These are phyloP conservation scores for mouse (Mus musculus) DNA, from an alignment of 2,113 vertebrate species.

Conservation along the genomic window GRCm39 chr11:114068001-114068500, in stretches of 20 bases:
- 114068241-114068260: neutral
- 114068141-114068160: neutral
- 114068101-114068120: neutral
- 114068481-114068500: neutral
- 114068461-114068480: neutral
- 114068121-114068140: neutral
- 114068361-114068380: neutral
- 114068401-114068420: rapidly evolving
- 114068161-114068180: neutral
- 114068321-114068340: neutral
- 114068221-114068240: neutral
- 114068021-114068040: conserved; percentile 32
- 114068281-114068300: rapidly evolving
- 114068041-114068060: neutral
- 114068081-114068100: rapidly evolving
- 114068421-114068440: neutral
- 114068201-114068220: neutral
- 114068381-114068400: neutral
- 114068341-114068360: neutral
- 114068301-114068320: too few species aligned
- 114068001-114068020: rapidly evolving
- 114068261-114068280: neutral
- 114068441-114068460: neutral
- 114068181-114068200: neutral
- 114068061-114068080: rapidly evolving